phyloP scores from a whole-genome alignment of 2,797 vertebrate genomes.

The Eurystomus glaucurus region DNA sequence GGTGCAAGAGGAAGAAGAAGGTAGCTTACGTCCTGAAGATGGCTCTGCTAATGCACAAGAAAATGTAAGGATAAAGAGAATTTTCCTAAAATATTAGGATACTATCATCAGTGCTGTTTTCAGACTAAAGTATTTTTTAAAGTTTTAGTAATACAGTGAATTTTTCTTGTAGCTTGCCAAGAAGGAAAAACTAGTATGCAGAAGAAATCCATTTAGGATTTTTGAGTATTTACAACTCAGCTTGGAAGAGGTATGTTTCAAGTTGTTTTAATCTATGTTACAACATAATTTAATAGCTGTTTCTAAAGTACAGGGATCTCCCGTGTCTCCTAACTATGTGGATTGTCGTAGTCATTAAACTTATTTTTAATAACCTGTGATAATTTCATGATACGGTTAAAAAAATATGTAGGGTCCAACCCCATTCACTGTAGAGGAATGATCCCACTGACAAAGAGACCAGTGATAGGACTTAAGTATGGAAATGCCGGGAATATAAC shows the following conservation, averaged over 20 bases:
- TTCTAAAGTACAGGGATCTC: neutral
- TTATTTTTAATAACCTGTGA: neutral
- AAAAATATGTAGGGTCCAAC: neutral
- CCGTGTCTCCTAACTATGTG: neutral
- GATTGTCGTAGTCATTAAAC: neutral
- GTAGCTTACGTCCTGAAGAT: neutral
- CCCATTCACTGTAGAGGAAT: neutral
- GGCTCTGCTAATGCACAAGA: neutral
- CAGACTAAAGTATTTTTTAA: neutral
- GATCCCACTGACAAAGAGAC: neutral
- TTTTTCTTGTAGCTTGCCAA: conserved; percentile 62
- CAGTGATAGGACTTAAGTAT: neutral
- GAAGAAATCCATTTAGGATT: conserved; percentile 88
- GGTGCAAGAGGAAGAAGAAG: conserved; percentile 80
- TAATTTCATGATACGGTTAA: neutral
- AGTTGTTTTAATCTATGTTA: neutral
- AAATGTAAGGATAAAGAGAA: conserved; percentile 36
- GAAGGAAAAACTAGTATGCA: conserved; percentile 81
- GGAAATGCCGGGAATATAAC: neutral
- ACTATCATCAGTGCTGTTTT: neutral
- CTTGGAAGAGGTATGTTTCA: conserved; percentile 90
- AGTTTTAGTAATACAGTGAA: neutral
- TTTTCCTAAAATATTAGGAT: no score
- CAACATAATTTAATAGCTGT: neutral
- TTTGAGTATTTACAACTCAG: conserved; percentile 93